Evolutionary conservation across 2,797 vertebrate genomes (phyloP).

Genomic region (Sus cebifrons): DNA sequence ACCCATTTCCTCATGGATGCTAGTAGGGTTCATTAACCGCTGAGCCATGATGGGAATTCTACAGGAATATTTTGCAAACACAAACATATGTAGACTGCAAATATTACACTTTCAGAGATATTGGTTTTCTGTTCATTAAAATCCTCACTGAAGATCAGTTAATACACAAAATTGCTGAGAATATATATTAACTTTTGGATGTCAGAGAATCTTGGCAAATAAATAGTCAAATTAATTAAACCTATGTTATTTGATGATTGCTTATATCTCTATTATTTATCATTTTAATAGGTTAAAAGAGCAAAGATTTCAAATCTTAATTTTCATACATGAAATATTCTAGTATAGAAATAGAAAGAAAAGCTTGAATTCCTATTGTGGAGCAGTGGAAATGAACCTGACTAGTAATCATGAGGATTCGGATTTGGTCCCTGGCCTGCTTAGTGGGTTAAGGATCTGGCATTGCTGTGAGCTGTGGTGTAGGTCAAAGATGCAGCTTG

Average conservation of each 20-base stretch:
- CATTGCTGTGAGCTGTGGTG: too few species aligned
- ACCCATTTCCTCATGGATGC: too few species aligned
- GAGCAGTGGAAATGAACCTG: too few species aligned
- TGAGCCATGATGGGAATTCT: not conserved
- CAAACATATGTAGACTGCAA: not conserved
- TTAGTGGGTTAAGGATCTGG: too few species aligned
- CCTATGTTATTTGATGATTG: not conserved
- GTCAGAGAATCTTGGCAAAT: constrained; percentile 26
- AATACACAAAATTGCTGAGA: not conserved
- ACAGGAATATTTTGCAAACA: constrained; percentile 43
- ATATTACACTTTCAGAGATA: not conserved
- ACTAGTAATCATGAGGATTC: too few species aligned
- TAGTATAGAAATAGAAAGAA: not conserved
- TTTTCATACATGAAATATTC: not conserved
- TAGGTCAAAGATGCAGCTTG: too few species aligned
- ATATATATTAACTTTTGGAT: not conserved
- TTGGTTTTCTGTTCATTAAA: not conserved
- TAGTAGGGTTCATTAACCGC: too few species aligned
- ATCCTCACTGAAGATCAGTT: not conserved
- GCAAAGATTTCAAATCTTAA: not conserved
- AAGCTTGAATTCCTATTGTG: too few species aligned
- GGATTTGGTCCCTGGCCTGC: too few species aligned
- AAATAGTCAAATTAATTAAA: constrained; percentile 25
- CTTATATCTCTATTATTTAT: constrained; percentile 15
- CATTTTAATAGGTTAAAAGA: constrained; percentile 8